phyloP scores from a whole-genome alignment of 2,113 vertebrate species.

The Gobiocypris rarus region DNA sequence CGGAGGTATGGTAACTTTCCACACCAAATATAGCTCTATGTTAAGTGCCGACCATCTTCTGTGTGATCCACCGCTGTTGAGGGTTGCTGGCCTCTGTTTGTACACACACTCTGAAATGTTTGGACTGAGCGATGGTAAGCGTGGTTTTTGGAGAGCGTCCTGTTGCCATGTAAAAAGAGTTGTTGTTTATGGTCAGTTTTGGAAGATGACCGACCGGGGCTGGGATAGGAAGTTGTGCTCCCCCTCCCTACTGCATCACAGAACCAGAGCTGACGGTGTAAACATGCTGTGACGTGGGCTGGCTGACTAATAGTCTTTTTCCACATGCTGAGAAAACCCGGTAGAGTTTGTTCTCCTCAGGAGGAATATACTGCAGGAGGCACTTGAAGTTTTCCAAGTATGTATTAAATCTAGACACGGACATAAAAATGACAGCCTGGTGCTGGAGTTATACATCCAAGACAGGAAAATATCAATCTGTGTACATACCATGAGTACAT shows the following conservation, averaged over 20 bases:
- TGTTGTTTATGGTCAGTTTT: constrained; percentile 50
- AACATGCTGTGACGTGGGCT: constrained; percentile 55
- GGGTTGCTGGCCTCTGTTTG: constrained; percentile 49
- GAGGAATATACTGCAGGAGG: constrained; percentile 12
- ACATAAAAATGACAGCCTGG: constrained; percentile 8
- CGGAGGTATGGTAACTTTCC: constrained; percentile 84
- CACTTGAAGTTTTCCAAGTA: constrained; percentile 12
- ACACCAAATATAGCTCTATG: constrained; percentile 58
- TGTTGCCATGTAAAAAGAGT: constrained; percentile 51
- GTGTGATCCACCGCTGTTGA: constrained; percentile 48
- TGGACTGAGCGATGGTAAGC: constrained; percentile 50
- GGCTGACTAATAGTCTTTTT: constrained; percentile 60
- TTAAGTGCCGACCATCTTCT: constrained; percentile 45
- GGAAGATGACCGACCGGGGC: background rate
- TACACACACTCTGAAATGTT: constrained; percentile 59
- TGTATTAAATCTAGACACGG: constrained; percentile 9
- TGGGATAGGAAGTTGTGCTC: constrained; percentile 33
- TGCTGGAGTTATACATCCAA: background rate
- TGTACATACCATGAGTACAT: background rate
- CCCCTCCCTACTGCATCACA: constrained; percentile 29
- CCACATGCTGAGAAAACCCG: constrained; percentile 49
- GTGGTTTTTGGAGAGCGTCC: constrained; percentile 40
- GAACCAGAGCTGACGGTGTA: constrained; percentile 50
- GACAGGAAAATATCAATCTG: constrained; percentile 10
- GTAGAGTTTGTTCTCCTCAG: constrained; percentile 29